Percentiles rank a stretch among this genome's conserved stretches.
These are phyloP conservation scores for Rhagoletis pomonella DNA, from an alignment of 1,140 invertebrate species.

Conservation along the genomic window DNA sequence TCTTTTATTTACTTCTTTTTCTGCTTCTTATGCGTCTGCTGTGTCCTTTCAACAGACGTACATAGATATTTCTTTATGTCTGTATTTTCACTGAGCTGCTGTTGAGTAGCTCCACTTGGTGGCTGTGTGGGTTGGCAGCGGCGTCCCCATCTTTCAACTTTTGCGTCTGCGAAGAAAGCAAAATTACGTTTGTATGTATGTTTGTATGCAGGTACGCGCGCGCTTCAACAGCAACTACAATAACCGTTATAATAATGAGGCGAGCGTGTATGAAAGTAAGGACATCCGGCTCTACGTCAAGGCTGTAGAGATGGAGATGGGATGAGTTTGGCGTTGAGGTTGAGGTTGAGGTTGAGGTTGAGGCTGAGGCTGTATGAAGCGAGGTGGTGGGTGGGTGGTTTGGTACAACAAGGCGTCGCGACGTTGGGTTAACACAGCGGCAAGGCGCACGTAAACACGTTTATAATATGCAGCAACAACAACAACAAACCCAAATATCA, in stretches of 20 bases:
- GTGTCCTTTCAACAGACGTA: not conserved
- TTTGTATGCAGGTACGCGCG: not conserved
- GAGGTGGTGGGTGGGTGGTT: not conserved
- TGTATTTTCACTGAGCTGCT: conserved; percentile 12
- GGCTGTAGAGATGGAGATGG: not conserved
- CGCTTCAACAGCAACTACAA: too few species aligned
- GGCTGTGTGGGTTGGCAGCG: not conserved
- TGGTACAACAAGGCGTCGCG: too few species aligned
- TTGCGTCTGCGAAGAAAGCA: conserved; percentile 29
- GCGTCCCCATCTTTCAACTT: not conserved
- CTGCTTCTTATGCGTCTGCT: not conserved
- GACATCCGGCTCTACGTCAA: conserved; percentile 14
- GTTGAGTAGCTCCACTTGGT: conserved; percentile 11
- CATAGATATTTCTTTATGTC: not conserved
- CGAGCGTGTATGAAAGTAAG: conserved; percentile 36
- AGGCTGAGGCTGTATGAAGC: not conserved
- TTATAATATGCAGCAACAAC: conserved; percentile 50
- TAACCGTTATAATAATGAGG: conserved; percentile 50
- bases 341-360: conserved; percentile 24
- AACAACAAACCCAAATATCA: not conserved
- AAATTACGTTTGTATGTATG: not conserved
- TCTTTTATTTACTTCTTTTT: not conserved
- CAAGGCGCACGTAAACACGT: conserved; percentile 43
- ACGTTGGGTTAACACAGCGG: not conserved
- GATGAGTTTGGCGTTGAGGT: not conserved